Evolutionary conservation across 1,140 invertebrate species (phyloP).

Genomic region (Agrilus planipennis): DNA sequence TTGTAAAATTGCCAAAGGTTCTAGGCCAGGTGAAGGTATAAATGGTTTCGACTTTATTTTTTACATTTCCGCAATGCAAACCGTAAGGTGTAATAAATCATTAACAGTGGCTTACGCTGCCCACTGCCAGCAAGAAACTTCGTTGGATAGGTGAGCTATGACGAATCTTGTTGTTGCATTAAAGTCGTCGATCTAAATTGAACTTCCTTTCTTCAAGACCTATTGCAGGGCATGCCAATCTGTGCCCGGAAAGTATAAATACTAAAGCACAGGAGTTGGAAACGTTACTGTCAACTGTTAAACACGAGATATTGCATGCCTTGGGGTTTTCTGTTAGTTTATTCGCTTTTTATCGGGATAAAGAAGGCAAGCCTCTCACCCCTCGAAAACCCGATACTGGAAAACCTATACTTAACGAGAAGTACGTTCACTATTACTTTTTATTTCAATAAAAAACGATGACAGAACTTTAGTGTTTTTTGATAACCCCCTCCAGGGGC

Average conservation of each 20-base stretch:
- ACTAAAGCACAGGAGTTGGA: conserved; percentile 87
- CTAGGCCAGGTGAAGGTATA: conserved; percentile 49
- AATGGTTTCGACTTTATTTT: conserved; percentile 88
- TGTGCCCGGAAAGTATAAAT: conserved; percentile 91
- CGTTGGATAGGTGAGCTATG: conserved; percentile 66
- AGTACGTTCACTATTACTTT: conserved; percentile 52
- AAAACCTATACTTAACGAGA: conserved; percentile 77
- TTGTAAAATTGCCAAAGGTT: conserved; percentile 45
- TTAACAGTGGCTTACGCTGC: conserved; percentile 95
- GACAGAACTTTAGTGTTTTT: neutral
- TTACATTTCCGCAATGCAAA: conserved; percentile 90
- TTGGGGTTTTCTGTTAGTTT: conserved; percentile 91
- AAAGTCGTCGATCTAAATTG: no score
- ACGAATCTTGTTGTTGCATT: no score
- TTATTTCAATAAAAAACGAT: neutral
- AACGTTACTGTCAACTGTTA: conserved; percentile 89
- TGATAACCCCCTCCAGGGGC: no score
- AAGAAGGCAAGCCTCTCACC: conserved; percentile 74
- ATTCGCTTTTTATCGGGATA: conserved; percentile 86
- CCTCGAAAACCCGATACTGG: conserved; percentile 66
- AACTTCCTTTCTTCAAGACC: conserved; percentile 53
- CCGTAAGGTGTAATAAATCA: conserved; percentile 78
- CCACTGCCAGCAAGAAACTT: conserved; percentile 94
- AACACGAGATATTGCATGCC: conserved; percentile 98
- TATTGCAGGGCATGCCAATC: conserved; percentile 95